Evolutionary conservation across 2,797 vertebrate genomes (phyloP), one percentile per base, ranked within the genome.

Genomic region (Eutrigla gurnardus): DNA sequence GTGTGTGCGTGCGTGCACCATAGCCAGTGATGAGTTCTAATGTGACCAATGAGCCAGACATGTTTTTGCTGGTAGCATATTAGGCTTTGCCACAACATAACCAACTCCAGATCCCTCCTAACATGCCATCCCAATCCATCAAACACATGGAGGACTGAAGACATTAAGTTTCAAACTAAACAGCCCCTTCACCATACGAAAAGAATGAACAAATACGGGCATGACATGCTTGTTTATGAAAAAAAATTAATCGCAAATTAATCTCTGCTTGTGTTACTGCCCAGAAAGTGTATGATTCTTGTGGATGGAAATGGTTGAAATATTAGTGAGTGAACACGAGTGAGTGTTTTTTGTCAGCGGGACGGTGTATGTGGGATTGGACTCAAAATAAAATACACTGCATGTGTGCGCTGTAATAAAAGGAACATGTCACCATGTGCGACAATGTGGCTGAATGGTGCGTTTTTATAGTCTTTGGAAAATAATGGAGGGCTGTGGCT

Each of bases 31-130:
- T 72, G 72, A 78, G 63, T 80, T 87, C 70, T 83, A 86, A 92
- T 83, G 84, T 84, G 86, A 78, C 83, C 84, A 83, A 75, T 83
- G 84, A 89, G 73, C 80, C 88, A 89, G 82, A 87, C 71, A 89
- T 80, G 85, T 86, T 88, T 87, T 88, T 77, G 77, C 88, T 86
- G 78, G 86, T 88, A 73, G 75, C 73, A 77, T 82, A 86, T 86
- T 86, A 91, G 78, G 50, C 79, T 81, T 80, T 61, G 77, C 88
- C 78, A 78, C 84, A 87, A 70, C 61, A 67, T 91, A 92, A 93
- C 88, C 45, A 87, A 75, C 71, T 90, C 85, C 89, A 92, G 89
- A 86, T 85, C 67, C 50, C 72, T 69, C 65, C 57, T 47, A 54
- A 73, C 83, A 70, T 81, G 75, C 80, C 58, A 87, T 65, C 58